Conservation (phyloP, 2,113 vertebrate genomes). For the Telmatochromis brichardi region DNA sequence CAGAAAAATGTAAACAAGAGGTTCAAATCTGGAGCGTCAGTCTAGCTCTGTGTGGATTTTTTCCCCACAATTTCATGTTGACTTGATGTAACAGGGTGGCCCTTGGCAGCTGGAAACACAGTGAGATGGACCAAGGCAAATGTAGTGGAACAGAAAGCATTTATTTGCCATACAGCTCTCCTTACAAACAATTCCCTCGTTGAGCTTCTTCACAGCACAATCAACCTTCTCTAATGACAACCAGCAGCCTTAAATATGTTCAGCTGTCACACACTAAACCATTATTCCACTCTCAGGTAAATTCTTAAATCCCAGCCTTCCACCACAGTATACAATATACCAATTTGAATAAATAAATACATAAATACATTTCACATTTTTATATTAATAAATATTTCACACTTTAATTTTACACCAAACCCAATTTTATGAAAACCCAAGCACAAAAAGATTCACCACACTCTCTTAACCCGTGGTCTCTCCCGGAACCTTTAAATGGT, state of each 20-base stretch:
- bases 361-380: background rate
- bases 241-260: background rate
- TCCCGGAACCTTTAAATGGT: background rate
- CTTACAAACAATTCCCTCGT: background rate
- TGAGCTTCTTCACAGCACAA: background rate
- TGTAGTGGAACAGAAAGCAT: background rate
- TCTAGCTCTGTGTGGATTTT: background rate
- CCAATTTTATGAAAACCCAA: background rate
- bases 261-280: background rate
- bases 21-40: background rate
- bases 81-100: background rate
- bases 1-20: background rate
- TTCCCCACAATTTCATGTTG: background rate
- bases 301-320: background rate
- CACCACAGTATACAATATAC: background rate
- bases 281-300: background rate
- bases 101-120: background rate
- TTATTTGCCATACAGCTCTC: background rate
- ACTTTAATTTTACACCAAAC: background rate
- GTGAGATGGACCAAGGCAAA: background rate
- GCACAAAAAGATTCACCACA: background rate
- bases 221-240: background rate
- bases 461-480: background rate
- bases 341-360: background rate
- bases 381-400: background rate